phyloP scores from a whole-genome alignment of 1,140 invertebrate species.

The Scylla paramamosain region DNA sequence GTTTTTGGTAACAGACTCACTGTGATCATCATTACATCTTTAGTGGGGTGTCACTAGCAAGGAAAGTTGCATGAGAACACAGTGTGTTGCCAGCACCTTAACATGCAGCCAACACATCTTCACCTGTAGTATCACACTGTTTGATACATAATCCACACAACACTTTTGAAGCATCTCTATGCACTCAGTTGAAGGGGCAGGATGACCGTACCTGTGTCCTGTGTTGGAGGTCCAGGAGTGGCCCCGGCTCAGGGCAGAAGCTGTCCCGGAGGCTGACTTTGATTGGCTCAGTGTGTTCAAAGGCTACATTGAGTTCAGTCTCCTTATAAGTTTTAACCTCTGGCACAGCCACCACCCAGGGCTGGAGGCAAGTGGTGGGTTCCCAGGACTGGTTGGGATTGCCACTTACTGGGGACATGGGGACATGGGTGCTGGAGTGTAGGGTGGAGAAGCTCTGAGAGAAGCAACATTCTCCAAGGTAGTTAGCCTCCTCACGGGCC shows the following conservation, averaged over 20 bases:
- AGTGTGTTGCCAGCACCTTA: no score
- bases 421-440: slow-evolving; percentile 25
- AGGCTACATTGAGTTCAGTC: slow-evolving; percentile 46
- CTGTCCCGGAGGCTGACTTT: slow-evolving; percentile 46
- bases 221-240: slow-evolving; percentile 39
- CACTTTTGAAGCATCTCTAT: neutral
- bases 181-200: slow-evolving; percentile 62
- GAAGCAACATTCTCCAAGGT: slow-evolving; percentile 59
- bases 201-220: slow-evolving; percentile 47
- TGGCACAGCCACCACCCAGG: slow-evolving; percentile 65
- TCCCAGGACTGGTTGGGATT: slow-evolving; percentile 29
- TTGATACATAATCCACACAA: no score
- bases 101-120: no score
- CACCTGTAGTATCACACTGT: no score
- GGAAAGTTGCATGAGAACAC: no score
- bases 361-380: neutral
- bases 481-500: slow-evolving; percentile 62
- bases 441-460: slow-evolving; percentile 67
- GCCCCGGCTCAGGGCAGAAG: neutral
- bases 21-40: no score
- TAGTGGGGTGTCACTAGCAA: no score
- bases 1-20: no score
- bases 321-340: slow-evolving; percentile 70
- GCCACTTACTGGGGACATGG: neutral
- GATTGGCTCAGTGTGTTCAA: slow-evolving; percentile 66